Conservation (phyloP, 2,888 invertebrate genomes). For the Morpho achilles region DNA sequence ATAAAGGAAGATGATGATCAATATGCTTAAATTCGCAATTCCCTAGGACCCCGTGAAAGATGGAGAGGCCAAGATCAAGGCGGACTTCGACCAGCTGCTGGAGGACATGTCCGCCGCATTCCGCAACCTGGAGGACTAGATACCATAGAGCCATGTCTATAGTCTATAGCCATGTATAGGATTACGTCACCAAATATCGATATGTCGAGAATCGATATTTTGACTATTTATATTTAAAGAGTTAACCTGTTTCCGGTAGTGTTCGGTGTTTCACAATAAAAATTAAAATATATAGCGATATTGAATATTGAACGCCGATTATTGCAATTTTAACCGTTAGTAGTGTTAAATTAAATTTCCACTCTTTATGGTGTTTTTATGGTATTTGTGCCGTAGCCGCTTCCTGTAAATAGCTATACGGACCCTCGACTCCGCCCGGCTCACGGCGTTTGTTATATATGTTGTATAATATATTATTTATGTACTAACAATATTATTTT, state of each 20-base stretch:
- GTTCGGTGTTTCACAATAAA: background rate
- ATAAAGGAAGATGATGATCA: no score
- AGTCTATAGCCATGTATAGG: background rate
- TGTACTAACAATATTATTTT: constrained; percentile 28
- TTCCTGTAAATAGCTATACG: constrained; percentile 24
- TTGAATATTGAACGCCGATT: no score
- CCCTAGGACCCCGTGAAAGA: constrained; percentile 97
- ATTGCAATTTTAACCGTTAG: constrained; percentile 6
- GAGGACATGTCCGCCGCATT: constrained; percentile 99
- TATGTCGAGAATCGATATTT: constrained; percentile 24
- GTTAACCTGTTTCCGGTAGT: constrained; percentile 14
- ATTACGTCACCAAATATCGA: constrained; percentile 17
- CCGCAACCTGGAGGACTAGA: constrained; percentile 98
- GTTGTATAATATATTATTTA: constrained; percentile 19
- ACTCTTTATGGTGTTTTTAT: background rate
- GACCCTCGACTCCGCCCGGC: constrained; percentile 16
- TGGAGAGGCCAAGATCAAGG: constrained; percentile 97
- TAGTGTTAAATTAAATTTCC: background rate
- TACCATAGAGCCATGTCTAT: constrained; percentile 6
- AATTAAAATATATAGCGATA: no score
- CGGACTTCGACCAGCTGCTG: constrained; percentile 96
- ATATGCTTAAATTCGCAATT: background rate
- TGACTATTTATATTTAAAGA: constrained; percentile 1
- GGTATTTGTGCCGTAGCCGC: background rate
- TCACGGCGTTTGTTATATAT: constrained; percentile 25